Evolutionary conservation across 2,888 invertebrate genomes (phyloP), one percentile per base, ranked within the genome.

Genomic region (Aporophyla nigra): DNA sequence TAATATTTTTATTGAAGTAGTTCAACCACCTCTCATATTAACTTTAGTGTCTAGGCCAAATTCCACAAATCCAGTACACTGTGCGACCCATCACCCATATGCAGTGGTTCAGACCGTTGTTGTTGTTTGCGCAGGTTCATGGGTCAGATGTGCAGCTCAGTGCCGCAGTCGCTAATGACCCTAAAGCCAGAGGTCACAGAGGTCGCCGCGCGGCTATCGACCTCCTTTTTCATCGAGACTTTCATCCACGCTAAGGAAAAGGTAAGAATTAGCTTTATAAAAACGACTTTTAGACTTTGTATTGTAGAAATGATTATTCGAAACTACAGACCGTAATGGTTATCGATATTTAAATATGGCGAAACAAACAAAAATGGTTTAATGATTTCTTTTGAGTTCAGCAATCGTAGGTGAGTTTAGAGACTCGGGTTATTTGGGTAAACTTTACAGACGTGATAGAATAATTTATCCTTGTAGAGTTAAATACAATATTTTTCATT

Each of bases 211-310:
- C 98, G 99, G 88, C 97, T 99, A 19, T 98, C 99, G 1, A 98
- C 99, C 0, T 99, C 99, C 0, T 99, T 99, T 95, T 99, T 99
- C 89, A 98, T 99, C 84, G 99, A 99, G 96, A 99, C 99, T 0
- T 98, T 99, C 90, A 99, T 99, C 91, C 99, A 99, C 93, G 99
- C 99, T 65, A 99, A 99, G 94, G 99, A 99, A 94, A 99, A 99
- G 97, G 98, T 98, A 92, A 83, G 49, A 51, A n/a, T 5, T 21
- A 27, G 49, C 9, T 27, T 46, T 12, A 24, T 46, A 24, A 5
- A 43, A 24, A 46, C 6, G 9, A 46, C 19, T 24, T 63, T 46
- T 1, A 46, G 24, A 9, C 5, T 49, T 65, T 49, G 27, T 49
- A 46, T 19, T 51, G 12, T 12, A 33, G 33, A 54, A 54, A n/a